Base-by-base conservation (phyloP, 2,888 invertebrate species). In the Lithophane leautieri region DNA sequence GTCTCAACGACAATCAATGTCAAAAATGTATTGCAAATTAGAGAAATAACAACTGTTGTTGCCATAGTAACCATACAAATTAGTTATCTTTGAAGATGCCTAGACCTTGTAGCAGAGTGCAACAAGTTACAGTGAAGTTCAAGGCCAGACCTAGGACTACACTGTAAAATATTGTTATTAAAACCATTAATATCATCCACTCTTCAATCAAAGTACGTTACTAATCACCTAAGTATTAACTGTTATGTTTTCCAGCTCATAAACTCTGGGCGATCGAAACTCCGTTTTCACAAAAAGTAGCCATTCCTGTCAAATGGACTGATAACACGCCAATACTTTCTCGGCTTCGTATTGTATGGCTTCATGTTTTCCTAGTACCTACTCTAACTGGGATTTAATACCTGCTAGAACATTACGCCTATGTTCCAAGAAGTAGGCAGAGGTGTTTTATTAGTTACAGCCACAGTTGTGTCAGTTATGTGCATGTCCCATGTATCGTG, bases 221-320 rank as follows among this genome's bases (percentile, higher is more conserved):
- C 11, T 83, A 71, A 83, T 74, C 60, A 81, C n/a, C 28, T 61
- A 61, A 54, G 25, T 61, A 81, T 34, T 70, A 25, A 83, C 69
- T 28, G 47, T 54, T 54, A 62, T 28, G 44, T 84, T 84, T 87
- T 90, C 89, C 88, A 91, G 89, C 85, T 90, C 90, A 88, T 92
- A 92, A 92, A 92, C 74, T 83, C 61, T 69, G 73, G 77, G 89
- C 88, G 89, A 90, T 90, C 88, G 87, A 91, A 92, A 92, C 91
- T 91, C 81, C 86, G 88, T 85, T 89, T 92, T 90, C 90, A 82
- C 80, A 88, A 90, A 91, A 92, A 91, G 78, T 67, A 60, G 54
- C 73, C 75, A 88, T 88, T 87, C 86, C 83, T 90, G 80, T 88
- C 88, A 91, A 91, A 91, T 88, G 90, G 92, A 89, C 90, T 90